Evolutionary conservation across 2,888 invertebrate species (phyloP).

Genomic region (Polyommatus iphigenia): DNA sequence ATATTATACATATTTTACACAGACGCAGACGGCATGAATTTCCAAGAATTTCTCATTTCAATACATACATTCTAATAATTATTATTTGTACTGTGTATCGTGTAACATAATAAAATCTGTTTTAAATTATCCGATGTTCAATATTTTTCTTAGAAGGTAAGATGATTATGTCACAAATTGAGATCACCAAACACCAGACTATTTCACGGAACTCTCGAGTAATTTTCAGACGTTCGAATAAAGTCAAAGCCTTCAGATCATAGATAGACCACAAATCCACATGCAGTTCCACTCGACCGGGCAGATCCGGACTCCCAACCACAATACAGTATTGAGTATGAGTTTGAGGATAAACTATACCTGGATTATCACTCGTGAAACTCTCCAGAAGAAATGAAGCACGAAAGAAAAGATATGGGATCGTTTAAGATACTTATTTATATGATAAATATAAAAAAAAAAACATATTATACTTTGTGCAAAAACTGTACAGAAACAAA

Average conservation of each 20-base stretch:
- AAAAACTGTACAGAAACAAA: no score
- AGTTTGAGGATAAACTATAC: background rate
- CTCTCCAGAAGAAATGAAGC: background rate
- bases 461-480: no score
- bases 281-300: background rate
- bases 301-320: background rate
- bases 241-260: background rate
- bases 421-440: no score
- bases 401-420: background rate
- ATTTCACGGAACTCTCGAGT: background rate
- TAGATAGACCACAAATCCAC: constrained; percentile 13
- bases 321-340: background rate
- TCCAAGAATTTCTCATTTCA: no score
- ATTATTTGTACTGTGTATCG: no score
- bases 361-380: background rate
- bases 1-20: no score
- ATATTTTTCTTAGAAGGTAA: background rate
- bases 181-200: background rate
- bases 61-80: no score
- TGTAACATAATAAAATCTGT: no score
- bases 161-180: background rate
- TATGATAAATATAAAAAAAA: no score
- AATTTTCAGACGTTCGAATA: background rate
- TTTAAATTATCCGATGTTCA: no score
- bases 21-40: no score